Conservation (phyloP, 2,888 invertebrate genomes). For the Metallyticus violacea region DNA sequence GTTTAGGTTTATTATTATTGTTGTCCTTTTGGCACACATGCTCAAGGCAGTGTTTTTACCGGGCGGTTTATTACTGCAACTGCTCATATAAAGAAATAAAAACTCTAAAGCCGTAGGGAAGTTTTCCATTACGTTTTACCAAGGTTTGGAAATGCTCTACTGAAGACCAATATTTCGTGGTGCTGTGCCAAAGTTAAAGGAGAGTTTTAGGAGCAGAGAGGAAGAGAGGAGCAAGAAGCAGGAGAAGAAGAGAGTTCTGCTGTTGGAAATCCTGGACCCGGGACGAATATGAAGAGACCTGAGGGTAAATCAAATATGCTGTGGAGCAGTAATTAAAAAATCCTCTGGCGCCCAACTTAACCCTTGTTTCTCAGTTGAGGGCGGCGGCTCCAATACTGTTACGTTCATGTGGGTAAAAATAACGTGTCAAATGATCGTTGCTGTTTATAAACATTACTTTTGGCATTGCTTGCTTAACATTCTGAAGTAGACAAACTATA, state of each 20-base stretch:
- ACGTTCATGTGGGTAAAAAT: neutral
- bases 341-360: conserved; percentile 7
- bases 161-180: conserved; percentile 17
- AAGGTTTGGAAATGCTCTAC: neutral
- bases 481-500: no score
- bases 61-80: neutral
- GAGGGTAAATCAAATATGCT: conserved; percentile 21
- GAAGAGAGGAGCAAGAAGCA: neutral
- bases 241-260: neutral
- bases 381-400: neutral
- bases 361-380: neutral
- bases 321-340: conserved; percentile 14
- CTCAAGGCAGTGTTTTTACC: neutral
- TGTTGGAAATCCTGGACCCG: neutral
- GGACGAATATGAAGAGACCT: conserved; percentile 1
- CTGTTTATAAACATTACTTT: no score
- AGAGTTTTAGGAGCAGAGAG: neutral
- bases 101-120: neutral
- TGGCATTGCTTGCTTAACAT: no score
- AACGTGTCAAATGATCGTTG: neutral
- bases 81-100: neutral
- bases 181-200: conserved; percentile 6
- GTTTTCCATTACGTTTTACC: neutral
- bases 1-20: no score
- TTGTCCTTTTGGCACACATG: neutral